A percentile compares a stretch with the other conserved stretches of the same genome.
These are phyloP conservation scores for Colletes gigas DNA, from an alignment of 1,140 invertebrate species.

Conservation along the genomic window DNA sequence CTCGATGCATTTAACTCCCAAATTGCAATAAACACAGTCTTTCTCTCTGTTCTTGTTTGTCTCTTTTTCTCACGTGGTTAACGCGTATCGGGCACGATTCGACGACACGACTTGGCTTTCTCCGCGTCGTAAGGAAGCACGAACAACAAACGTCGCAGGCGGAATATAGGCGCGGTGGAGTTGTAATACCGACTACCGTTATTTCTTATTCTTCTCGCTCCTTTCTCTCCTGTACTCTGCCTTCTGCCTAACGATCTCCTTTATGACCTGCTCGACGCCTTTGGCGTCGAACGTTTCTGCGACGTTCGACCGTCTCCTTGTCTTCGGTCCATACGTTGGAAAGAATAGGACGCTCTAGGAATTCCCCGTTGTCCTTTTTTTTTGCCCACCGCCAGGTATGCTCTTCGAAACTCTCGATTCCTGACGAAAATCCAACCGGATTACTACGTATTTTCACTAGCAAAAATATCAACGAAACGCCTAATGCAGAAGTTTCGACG, in stretches of 20 bases:
- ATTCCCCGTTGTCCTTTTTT: neutral
- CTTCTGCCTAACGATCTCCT: constrained; percentile 36
- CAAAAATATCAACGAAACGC: neutral
- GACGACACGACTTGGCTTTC: constrained; percentile 50
- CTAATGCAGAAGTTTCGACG: neutral
- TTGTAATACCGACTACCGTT: constrained; percentile 66
- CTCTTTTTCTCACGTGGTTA: constrained; percentile 12
- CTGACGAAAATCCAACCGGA: neutral
- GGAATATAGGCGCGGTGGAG: constrained; percentile 58
- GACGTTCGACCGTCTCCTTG: constrained; percentile 15
- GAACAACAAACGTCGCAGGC: constrained; percentile 36
- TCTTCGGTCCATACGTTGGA: neutral
- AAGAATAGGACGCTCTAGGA: neutral
- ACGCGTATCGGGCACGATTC: constrained; percentile 25
- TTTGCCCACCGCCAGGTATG: neutral
- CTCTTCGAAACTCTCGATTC: neutral
- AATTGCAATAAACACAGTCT: neutral
- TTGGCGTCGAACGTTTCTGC: constrained; percentile 16
- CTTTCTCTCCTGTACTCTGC: constrained; percentile 13
- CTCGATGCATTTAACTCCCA: neutral
- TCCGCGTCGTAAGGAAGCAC: constrained; percentile 28
- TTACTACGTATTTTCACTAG: neutral
- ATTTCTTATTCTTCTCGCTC: constrained; percentile 55
- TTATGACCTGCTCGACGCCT: constrained; percentile 43
- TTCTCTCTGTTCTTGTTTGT: neutral